A percentile compares a stretch with the other conserved stretches of the same genome.
These are phyloP conservation scores for Epistrophella euchroma DNA, from an alignment of 2,888 invertebrate genomes.

Conservation along the genomic window DNA sequence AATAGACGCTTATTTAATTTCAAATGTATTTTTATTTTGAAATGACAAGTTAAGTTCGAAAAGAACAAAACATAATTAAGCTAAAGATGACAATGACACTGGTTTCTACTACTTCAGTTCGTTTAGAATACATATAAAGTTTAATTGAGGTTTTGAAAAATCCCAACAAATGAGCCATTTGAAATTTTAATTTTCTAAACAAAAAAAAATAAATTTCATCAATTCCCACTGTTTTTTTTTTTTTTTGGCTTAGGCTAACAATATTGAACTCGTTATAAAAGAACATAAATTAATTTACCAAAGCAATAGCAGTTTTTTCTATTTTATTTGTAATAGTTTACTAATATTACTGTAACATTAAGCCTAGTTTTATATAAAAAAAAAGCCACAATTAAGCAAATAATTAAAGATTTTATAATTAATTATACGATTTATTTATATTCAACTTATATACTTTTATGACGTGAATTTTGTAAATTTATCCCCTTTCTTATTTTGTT, in stretches of 20 bases:
- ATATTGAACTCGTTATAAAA: constrained; percentile 14
- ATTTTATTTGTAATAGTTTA: constrained; percentile 9
- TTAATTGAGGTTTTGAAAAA: constrained; percentile 37
- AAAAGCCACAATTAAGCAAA: constrained; percentile 32
- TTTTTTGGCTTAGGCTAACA: background rate
- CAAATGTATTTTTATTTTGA: background rate
- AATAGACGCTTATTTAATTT: background rate
- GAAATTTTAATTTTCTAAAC: constrained; percentile 13
- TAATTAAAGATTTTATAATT: constrained; percentile 11
- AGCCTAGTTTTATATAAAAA: background rate
- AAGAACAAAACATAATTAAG: background rate
- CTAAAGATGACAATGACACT: background rate
- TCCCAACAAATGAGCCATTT: constrained; percentile 66
- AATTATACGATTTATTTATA: background rate
- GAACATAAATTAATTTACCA: constrained; percentile 24
- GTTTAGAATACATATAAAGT: background rate
- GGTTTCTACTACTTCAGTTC: background rate
- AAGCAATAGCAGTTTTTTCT: constrained; percentile 52
- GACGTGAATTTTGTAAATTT: background rate
- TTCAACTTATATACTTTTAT: background rate
- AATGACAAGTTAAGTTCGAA: background rate
- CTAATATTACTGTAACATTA: constrained; percentile 26
- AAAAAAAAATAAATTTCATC: constrained; percentile 10
- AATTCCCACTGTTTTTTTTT: constrained; percentile 1
- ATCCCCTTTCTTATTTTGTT: no score